phyloP scores from a whole-genome alignment of 2,888 invertebrate genomes.

The Tetragnatha montana region DNA sequence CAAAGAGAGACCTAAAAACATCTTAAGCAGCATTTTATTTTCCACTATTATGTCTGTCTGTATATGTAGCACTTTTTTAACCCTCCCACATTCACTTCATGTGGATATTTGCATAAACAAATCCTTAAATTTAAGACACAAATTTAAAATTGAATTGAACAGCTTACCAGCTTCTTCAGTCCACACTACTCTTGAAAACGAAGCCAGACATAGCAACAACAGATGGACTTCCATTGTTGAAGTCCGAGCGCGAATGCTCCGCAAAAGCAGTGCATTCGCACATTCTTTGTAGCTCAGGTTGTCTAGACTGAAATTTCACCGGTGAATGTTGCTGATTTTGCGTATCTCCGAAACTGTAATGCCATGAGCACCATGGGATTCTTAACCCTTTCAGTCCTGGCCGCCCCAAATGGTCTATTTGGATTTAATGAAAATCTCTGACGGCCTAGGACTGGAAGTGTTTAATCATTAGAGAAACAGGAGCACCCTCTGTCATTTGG shows the following conservation, averaged over 20 bases:
- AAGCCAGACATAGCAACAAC: conserved; percentile 32
- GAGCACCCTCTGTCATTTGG: too few species aligned
- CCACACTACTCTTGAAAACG: conserved; percentile 3
- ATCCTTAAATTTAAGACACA: background rate
- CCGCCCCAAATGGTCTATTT: too few species aligned
- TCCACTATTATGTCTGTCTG: background rate
- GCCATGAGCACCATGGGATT: too few species aligned
- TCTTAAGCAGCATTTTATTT: background rate
- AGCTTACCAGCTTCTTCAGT: conserved; percentile 13
- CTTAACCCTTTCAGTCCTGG: too few species aligned
- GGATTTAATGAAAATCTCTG: too few species aligned
- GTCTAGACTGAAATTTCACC: background rate
- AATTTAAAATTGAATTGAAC: background rate
- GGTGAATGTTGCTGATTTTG: background rate
- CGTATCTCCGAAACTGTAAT: background rate
- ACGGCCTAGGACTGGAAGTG: too few species aligned
- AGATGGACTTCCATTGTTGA: conserved; percentile 30
- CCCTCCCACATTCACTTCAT: background rate
- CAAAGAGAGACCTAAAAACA: background rate
- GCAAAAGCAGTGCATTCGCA: background rate
- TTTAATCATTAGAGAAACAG: too few species aligned
- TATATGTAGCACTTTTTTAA: background rate
- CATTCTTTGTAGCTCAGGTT: background rate
- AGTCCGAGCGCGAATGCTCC: background rate
- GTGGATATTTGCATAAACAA: background rate